Percentiles rank a stretch among this genome's conserved stretches.
Conservation (phyloP, 1,140 invertebrate species). For the Drosophila funebris region DNA sequence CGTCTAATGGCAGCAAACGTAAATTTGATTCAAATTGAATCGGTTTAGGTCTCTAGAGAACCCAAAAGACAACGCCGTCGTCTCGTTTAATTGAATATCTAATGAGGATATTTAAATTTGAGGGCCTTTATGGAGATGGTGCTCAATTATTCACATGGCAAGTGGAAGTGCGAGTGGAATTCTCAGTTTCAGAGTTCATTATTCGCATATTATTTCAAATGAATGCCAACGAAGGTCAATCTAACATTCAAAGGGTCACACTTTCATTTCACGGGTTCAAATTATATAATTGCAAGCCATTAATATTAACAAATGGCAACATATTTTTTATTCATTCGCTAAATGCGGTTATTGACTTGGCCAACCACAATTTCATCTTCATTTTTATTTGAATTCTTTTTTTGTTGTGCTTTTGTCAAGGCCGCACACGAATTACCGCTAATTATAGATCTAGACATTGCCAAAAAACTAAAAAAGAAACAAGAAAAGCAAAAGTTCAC, state of each 20-base stretch:
- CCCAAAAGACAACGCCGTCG: neutral
- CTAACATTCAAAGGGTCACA: conserved; percentile 12
- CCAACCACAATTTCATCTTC: neutral
- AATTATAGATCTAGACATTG: conserved; percentile 40
- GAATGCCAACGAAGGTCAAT: conserved; percentile 27
- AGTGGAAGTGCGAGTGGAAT: neutral
- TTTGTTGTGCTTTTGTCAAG: conserved; percentile 38
- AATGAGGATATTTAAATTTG: conserved; percentile 17
- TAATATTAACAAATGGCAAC: conserved; percentile 37
- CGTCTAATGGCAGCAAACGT: conserved; percentile 12
- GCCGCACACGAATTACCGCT: conserved; percentile 42
- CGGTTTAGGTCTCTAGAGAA: neutral
- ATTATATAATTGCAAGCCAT: conserved; percentile 43
- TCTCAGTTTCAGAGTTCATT: conserved; percentile 26
- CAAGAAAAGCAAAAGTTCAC: conserved; percentile 36
- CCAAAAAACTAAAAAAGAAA: conserved; percentile 3
- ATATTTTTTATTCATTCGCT: conserved; percentile 9
- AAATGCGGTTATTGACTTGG: conserved; percentile 46
- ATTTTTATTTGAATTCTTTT: neutral
- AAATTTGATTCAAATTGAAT: neutral
- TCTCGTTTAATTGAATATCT: conserved; percentile 39
- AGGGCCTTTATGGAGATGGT: neutral
- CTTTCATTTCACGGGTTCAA: conserved; percentile 7
- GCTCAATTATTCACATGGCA: conserved; percentile 17
- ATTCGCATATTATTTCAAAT: conserved; percentile 2